These are phyloP conservation scores for Sminthopsis crassicaudata DNA, from an alignment of 2,113 vertebrate genomes.

Conservation along the genomic window DNA sequence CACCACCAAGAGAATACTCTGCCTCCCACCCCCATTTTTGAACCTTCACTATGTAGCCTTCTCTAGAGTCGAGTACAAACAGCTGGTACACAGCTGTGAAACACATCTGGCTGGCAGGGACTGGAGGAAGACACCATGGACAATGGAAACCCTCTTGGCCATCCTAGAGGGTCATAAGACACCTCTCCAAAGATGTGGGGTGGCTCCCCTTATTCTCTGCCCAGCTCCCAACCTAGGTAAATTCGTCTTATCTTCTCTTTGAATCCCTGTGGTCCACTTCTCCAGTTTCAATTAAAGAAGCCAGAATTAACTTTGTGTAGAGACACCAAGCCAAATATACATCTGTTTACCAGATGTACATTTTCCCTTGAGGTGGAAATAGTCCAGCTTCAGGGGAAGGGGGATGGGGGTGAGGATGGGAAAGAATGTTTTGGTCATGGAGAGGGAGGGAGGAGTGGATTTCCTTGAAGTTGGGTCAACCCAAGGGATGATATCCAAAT, in stretches of 20 bases:
- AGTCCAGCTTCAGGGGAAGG: not conserved
- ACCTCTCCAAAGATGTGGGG: constrained; percentile 50
- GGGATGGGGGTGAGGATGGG: not conserved
- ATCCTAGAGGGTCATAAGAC: constrained; percentile 13
- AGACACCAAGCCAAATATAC: constrained; percentile 38
- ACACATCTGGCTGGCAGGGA: constrained; percentile 36
- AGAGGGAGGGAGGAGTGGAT: not conserved
- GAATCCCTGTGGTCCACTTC: constrained; percentile 1
- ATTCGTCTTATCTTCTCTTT: constrained; percentile 32
- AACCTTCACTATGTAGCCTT: constrained; percentile 51
- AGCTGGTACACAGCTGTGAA: constrained; percentile 71
- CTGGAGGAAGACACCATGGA: constrained; percentile 35
- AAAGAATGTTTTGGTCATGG: not conserved
- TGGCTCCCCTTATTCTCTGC: constrained; percentile 38
- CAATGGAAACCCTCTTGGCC: constrained; percentile 47
- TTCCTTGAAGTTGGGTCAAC: not conserved
- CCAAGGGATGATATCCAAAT: too few relatives aligned
- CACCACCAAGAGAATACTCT: constrained; percentile 13
- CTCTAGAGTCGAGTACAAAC: constrained; percentile 40
- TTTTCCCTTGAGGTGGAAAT: constrained; percentile 32
- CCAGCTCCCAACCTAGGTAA: constrained; percentile 42
- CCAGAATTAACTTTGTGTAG: constrained; percentile 34
- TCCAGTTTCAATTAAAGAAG: constrained; percentile 42
- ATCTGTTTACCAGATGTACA: constrained; percentile 73
- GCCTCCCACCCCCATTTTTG: constrained; percentile 16